Percentiles rank a stretch among this genome's conserved stretches.
These are phyloP conservation scores for Trichogramma pretiosum DNA, from an alignment of 1,140 invertebrate species.

Conservation along the genomic window DNA sequence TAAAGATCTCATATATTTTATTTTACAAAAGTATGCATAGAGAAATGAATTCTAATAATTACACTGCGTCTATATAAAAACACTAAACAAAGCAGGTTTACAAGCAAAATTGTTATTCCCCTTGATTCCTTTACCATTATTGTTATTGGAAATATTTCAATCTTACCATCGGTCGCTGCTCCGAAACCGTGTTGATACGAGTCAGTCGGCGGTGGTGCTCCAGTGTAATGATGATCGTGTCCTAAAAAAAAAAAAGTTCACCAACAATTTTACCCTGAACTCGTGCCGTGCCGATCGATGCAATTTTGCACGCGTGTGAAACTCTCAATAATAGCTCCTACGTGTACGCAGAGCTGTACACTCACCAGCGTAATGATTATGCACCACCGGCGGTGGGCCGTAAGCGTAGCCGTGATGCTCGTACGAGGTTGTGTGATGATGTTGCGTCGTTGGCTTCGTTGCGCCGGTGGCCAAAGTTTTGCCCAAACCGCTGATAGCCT, in stretches of 20 bases:
- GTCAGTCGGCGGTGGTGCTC: conserved; percentile 23
- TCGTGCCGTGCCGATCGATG: too few relatives aligned
- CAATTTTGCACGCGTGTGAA: neutral
- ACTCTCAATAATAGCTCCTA: neutral
- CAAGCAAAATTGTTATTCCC: too few relatives aligned
- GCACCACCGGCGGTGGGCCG: conserved; percentile 13
- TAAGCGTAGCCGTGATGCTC: conserved; percentile 25
- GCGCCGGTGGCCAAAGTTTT: conserved; percentile 68
- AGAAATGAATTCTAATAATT: neutral
- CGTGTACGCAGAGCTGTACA: neutral
- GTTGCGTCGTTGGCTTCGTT: too few relatives aligned
- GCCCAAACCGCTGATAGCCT: conserved; percentile 66
- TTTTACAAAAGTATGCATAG: neutral
- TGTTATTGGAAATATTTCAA: too few relatives aligned
- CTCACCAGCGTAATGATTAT: neutral
- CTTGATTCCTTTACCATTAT: too few relatives aligned
- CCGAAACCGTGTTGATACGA: conserved; percentile 23
- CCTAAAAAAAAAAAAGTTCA: neutral
- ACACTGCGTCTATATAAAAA: neutral
- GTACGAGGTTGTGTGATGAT: conserved; percentile 25
- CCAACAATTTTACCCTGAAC: too few relatives aligned
- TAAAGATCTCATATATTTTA: neutral
- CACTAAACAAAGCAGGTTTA: neutral
- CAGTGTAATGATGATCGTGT: conserved; percentile 20
- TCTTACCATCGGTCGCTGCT: conserved; percentile 32